Evolutionary conservation across 92 coral and sea anemone species (phyloP).

Genomic region (Ricordea florida): DNA sequence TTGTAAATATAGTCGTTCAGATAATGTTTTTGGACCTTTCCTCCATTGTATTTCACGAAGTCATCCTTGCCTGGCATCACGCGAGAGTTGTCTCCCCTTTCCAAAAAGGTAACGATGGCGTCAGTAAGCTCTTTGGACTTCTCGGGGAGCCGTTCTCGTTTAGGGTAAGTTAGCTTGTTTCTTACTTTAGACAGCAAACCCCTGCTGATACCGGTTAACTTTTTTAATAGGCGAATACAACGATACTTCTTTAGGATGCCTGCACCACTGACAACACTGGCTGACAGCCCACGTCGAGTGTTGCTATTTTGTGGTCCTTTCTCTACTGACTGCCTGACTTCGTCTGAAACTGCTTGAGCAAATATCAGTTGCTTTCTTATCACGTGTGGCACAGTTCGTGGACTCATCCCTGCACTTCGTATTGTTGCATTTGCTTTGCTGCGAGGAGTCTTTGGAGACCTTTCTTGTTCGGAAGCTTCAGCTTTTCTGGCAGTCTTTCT

Average conservation of each 20-base stretch:
- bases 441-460: conserved; percentile 45
- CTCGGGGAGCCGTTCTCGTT: not conserved
- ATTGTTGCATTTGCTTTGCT: conserved; percentile 25
- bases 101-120: conserved; percentile 11
- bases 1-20: conserved; percentile 53
- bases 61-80: conserved; percentile 67
- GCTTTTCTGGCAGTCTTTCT: conserved; percentile 11
- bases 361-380: conserved; percentile 50
- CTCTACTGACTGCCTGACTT: not conserved
- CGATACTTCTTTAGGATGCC: conserved; percentile 33
- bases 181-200: conserved; percentile 4
- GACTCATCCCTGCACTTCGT: conserved; percentile 52
- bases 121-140: conserved; percentile 18
- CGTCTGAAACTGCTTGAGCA: conserved; percentile 48
- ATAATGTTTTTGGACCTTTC: conserved; percentile 42
- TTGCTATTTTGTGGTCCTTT: conserved; percentile 3
- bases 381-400: conserved; percentile 21
- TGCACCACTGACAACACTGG: conserved; percentile 45
- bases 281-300: conserved; percentile 20
- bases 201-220: conserved; percentile 12
- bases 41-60: conserved; percentile 24
- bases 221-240: conserved; percentile 14
- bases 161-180: conserved; percentile 5
- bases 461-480: not conserved
- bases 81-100: conserved; percentile 61